Evolutionary conservation across 2,888 invertebrate genomes (phyloP), one percentile per base, ranked within the genome.

Genomic region (Escarpia spicata): DNA sequence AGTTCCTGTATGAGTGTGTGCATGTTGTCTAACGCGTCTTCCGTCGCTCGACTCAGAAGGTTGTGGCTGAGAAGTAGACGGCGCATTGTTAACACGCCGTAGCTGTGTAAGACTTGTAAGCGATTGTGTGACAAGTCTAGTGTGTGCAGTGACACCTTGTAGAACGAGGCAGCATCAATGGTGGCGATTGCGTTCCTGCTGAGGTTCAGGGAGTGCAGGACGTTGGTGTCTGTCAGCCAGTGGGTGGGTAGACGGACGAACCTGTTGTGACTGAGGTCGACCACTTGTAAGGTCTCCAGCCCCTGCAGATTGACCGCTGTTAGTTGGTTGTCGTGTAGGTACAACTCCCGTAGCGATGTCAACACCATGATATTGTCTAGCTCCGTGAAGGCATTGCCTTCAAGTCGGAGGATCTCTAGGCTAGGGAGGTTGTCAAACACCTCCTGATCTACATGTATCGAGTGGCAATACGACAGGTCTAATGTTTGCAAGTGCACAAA

Each of bases 251-350:
- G 92, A 19, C 90, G 43, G 9, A 92, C 92, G 43, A 94, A 92
- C 90, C 92, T 60, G 91, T 94, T 94, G 92, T 93, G 91, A 89
- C 94, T 94, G n/a, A 94, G 92, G 91, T 94, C 94, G 1, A 94
- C 92, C 45, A 93, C 91, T 90, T 94, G 93, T 26, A 94, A 52
- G 43, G 75, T 91, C n/a, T 90, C 31, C 8, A 94, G 91, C 4
- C 90, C 92, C 10, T 91, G 52, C 31, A 94, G 75, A 44, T 92
- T 90, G n/a, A 94, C 43, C 10, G 90, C 91, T 89, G 90, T 60
- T 52, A 94, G 92, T 31, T 93, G 92, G 90, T 94, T 94, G 75
- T 92, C 58, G 45, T 93, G 92, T 6, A 94, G 92, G 89, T 92
- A 93, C n/a, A 94, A 89, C 19, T 92, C 93, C 15, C 93, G 91